Base-by-base conservation (phyloP, 2,888 invertebrate species). In the Germaria angustata region DNA sequence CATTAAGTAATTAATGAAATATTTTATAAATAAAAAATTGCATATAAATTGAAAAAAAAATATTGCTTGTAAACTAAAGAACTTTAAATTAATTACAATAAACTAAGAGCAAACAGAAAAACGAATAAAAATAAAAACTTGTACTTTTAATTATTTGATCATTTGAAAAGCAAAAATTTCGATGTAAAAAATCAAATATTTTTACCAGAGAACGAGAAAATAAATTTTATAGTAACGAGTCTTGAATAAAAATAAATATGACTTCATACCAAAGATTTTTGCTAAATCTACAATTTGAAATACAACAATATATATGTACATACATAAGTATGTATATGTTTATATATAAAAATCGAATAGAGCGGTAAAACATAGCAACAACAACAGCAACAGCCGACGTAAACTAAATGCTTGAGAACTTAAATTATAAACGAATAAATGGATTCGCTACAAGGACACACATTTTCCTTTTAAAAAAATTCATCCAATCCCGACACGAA, bases 241-340 rank as follows among this genome's bases (percentile, higher is more conserved):
- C 34, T 46, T 68, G 51, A 49, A 34, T 61, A 82, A 75, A 79
- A 79, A 82, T 82, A 82, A 82, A 71, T 46, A 82, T 82, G 82
- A 82, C 79, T 79, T 82, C 82, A 82, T 82, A 66, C 7, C n/a
- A 75, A 66, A 73, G 53, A 53, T 63, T 76, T n/a, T 66, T 66
- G 53, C 57, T 59, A 79, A 44, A 71, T 72, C 55, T 77, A 46
- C 28, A 66, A 65, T 59, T 76, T 66, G 5, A 63, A 49, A 72
- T 17, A 41, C 28, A 28, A 6, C 3, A 28, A 28, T 28, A 28
- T 28, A 28, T 28, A 28, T 28, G 6, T 28, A 28, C 6, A 28
- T 28, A 28, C 28, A 28, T 28, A 28, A 5, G 28, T 28, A 28
- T 6, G 6, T 28, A 28, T 6, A 28, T 28, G 28, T 28, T 3